Percentiles rank a stretch among this genome's conserved stretches.
Conservation (phyloP, 2,888 invertebrate species). For the Synergus umbraculus region DNA sequence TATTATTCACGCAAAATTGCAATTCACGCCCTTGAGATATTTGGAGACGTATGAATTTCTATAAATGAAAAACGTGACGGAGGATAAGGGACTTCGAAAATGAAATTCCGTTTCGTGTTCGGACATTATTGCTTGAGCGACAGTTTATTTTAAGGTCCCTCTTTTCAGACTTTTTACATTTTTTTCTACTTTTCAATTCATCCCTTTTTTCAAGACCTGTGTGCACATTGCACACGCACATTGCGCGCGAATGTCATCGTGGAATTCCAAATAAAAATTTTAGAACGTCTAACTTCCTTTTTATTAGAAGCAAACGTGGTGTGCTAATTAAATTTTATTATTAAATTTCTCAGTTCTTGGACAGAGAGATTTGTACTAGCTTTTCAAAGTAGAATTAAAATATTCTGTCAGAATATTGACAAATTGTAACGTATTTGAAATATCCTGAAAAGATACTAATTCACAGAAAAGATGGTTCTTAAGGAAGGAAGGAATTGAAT, state of each 20-base stretch:
- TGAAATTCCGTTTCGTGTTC: constrained; percentile 43
- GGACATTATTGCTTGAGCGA: constrained; percentile 60
- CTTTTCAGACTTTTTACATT: constrained; percentile 53
- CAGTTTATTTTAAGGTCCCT: constrained; percentile 62
- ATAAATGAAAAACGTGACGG: constrained; percentile 25
- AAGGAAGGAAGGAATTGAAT: background rate
- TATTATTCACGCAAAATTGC: background rate
- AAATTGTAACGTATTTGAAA: background rate
- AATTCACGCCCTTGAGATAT: background rate
- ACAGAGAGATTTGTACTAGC: too few relatives aligned
- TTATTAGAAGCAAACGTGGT: background rate
- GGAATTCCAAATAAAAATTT: background rate
- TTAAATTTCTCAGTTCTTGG: too few relatives aligned
- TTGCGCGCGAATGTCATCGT: background rate
- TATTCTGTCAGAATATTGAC: too few relatives aligned
- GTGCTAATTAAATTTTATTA: background rate
- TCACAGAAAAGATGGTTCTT: background rate
- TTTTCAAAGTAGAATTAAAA: too few relatives aligned
- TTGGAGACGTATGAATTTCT: background rate
- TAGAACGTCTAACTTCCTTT: background rate
- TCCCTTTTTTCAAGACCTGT: constrained; percentile 30
- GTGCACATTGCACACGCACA: constrained; percentile 14
- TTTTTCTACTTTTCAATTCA: constrained; percentile 41
- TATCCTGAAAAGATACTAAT: background rate
- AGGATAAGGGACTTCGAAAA: constrained; percentile 51